A percentile compares a stretch with the other conserved stretches of the same genome.
phyloP scores from a whole-genome alignment of 2,888 invertebrate species.

The Stenchaetothrips biformis region DNA sequence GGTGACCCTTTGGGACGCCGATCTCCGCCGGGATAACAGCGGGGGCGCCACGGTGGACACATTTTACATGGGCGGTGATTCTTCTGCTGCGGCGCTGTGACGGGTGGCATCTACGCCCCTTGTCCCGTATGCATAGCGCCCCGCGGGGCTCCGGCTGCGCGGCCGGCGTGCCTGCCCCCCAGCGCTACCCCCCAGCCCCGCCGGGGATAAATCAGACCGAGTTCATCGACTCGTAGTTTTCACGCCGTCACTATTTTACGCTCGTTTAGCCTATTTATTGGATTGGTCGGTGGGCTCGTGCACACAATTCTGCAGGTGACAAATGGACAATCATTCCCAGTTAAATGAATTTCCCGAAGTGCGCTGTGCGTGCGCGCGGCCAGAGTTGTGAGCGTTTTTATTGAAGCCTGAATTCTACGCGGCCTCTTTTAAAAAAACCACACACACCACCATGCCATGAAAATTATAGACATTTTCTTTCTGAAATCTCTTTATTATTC shows the following conservation, averaged over 20 bases:
- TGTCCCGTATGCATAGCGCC: background rate
- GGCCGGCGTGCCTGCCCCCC: background rate
- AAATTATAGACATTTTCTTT: too few species aligned
- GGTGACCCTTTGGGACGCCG: background rate
- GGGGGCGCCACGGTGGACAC: background rate
- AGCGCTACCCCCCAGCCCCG: background rate
- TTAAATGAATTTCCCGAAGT: background rate
- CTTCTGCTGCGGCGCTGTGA: background rate
- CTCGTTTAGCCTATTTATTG: background rate
- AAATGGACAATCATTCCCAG: constrained; percentile 4
- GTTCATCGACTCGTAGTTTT: background rate
- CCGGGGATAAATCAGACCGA: background rate
- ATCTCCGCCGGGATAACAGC: background rate
- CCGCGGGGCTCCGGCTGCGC: background rate
- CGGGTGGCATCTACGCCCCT: background rate
- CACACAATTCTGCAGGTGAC: constrained; percentile 1
- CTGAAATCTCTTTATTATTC: too few species aligned
- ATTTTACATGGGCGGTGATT: constrained; percentile 6
- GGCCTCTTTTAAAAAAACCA: too few species aligned
- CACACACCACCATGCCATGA: too few species aligned
- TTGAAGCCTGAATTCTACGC: too few species aligned
- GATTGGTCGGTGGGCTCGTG: background rate
- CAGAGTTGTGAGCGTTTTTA: too few species aligned
- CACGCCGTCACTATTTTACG: background rate
- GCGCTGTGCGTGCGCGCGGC: too few species aligned